Evolutionary conservation across 1,140 invertebrate genomes (phyloP).

Genomic region (Drosophila athabasca): DNA sequence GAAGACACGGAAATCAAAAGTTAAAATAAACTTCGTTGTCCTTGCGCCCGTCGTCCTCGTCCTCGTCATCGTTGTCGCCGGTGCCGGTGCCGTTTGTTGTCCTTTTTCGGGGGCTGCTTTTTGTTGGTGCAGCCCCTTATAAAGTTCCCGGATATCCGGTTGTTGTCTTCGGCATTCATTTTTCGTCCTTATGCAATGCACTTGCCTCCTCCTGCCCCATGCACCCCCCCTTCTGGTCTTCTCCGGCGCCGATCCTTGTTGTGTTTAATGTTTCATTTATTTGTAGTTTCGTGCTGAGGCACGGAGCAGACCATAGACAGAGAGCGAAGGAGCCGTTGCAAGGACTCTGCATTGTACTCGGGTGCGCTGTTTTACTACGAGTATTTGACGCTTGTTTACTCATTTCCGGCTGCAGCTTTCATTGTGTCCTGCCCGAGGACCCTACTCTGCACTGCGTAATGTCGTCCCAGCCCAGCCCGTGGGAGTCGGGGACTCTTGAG

Average conservation of each 20-base stretch:
- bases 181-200: conserved; percentile 59
- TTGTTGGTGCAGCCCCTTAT: conserved; percentile 60
- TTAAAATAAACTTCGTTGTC: conserved; percentile 78
- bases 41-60: conserved; percentile 19
- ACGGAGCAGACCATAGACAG: conserved; percentile 17
- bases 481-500: too few species aligned
- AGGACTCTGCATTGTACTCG: conserved; percentile 45
- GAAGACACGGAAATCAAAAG: conserved; percentile 72
- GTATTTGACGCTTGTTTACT: conserved; percentile 82
- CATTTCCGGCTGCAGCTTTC: conserved; percentile 73
- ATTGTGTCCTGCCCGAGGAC: conserved; percentile 45
- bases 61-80: background rate
- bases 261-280: conserved; percentile 81
- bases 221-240: background rate
- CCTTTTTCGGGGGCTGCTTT: conserved; percentile 46
- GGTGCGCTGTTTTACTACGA: conserved; percentile 61
- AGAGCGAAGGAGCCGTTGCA: conserved; percentile 10
- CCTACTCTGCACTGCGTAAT: conserved; percentile 40
- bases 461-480: background rate
- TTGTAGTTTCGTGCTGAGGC: conserved; percentile 50
- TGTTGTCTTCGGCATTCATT: conserved; percentile 80
- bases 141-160: conserved; percentile 81
- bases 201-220: background rate
- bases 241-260: conserved; percentile 47
- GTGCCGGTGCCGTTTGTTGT: conserved; percentile 43